Percentiles rank a stretch among this genome's conserved stretches.
Conservation (phyloP, 1,140 invertebrate genomes). For the Dendrolimus kikuchii region DNA sequence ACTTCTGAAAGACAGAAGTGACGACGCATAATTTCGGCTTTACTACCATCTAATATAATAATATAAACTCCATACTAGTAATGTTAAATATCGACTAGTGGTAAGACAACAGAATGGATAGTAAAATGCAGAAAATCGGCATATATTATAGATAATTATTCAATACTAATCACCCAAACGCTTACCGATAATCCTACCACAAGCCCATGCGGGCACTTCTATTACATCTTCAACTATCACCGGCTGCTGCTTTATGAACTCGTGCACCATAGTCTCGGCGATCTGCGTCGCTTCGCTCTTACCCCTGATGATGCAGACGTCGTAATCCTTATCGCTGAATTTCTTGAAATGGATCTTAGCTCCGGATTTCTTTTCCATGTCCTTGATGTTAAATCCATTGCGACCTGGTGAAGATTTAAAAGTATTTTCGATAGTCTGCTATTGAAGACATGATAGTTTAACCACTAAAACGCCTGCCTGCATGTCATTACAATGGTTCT, state of each 20-base stretch:
- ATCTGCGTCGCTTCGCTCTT: slow-evolving; percentile 74
- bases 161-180: background rate
- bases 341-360: slow-evolving; percentile 79
- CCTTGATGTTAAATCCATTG: slow-evolving; percentile 78
- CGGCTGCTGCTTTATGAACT: slow-evolving; percentile 80
- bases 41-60: too few relatives aligned
- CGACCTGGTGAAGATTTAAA: slow-evolving; percentile 73
- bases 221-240: slow-evolving; percentile 77
- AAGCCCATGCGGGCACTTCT: slow-evolving; percentile 75
- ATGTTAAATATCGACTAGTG: too few relatives aligned
- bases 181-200: slow-evolving; percentile 80
- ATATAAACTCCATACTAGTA: too few relatives aligned
- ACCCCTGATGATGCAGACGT: slow-evolving; percentile 80
- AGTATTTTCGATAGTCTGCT: background rate
- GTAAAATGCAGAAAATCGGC: too few relatives aligned
- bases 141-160: too few relatives aligned
- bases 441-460: too few relatives aligned
- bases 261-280: slow-evolving; percentile 81
- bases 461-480: too few relatives aligned
- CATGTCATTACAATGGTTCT: too few relatives aligned
- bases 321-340: slow-evolving; percentile 64
- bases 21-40: too few relatives aligned
- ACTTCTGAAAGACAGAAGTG: too few relatives aligned
- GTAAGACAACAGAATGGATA: too few relatives aligned
- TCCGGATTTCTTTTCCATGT: slow-evolving; percentile 80